Evolutionary conservation across 2,113 vertebrate species (phyloP).

Genomic region (Atrichornis clamosus): DNA sequence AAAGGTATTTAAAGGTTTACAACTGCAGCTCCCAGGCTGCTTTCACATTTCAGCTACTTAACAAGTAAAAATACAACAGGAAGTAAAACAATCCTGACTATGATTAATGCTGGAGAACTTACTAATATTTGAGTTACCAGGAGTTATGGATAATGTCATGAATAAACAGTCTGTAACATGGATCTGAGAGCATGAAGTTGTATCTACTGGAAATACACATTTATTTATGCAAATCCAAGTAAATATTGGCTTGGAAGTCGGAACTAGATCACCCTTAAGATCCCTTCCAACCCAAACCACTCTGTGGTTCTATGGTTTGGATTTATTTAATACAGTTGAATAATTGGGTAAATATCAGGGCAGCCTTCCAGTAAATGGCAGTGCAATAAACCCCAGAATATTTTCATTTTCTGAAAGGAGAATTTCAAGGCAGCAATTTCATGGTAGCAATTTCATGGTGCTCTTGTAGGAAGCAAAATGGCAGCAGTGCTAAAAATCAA

Average conservation of each 20-base stretch:
- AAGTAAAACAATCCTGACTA: not conserved
- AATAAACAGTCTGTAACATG: not conserved
- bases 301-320: not conserved
- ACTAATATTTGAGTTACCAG: not conserved
- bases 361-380: not conserved
- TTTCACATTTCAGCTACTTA: not conserved
- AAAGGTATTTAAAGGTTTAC: not conserved
- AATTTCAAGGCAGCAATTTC: not conserved
- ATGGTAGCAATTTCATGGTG: not conserved
- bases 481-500: not conserved
- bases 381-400: not conserved
- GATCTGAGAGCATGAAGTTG: not conserved
- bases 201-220: not conserved
- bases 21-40: not conserved
- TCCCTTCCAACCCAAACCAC: not conserved
- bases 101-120: not conserved
- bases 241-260: not conserved
- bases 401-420: not conserved
- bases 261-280: not conserved
- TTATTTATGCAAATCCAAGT: not conserved
- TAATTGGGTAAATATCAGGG: not conserved
- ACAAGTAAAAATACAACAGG: not conserved
- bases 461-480: not conserved
- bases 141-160: not conserved
- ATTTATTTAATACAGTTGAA: not conserved